Evolutionary conservation across 92 coral and sea anemone genomes (phyloP), one percentile per base, ranked within the genome.

Genomic region (Nematostella vectensis): DNA sequence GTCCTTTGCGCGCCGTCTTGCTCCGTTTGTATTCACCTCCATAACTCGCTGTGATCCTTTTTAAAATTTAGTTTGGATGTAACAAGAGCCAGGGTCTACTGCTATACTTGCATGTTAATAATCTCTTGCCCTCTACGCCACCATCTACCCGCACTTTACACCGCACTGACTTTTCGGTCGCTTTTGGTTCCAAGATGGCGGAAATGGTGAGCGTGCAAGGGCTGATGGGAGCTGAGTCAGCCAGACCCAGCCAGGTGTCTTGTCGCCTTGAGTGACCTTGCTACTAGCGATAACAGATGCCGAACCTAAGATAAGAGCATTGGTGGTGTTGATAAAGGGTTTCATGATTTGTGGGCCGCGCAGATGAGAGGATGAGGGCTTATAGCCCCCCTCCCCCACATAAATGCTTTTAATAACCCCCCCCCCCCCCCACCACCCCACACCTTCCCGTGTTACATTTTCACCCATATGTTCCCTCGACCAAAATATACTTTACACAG

Each of bases 1-100:
- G 31, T 66, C 63, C 26, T 54, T 66, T 18, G 72, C 63, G 57
- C 72, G 28, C 29, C 72, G 29, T 28, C 72, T 54, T 9, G 72
- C 47, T 3, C 72, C 72, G 72, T 66, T 55, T 55, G 72, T 31
- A 42, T 6, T 60, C 27, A 55, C 13, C 43, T 37, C 72, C 72
- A 66, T 66, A 29, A 50, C 63, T 66, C 18, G 9, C 12, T 22
- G 40, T 33, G 40, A 6, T 33, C 15, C 40, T 6, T 15, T 6
- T 33, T 33, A 6, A 33, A 33, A 15, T 15, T 33, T 15, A 6
- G 8, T 33, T 33, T 6, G 15, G 40, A 33, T 15, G 8, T 33
- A 6, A 33, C 40, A 33, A 6, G 40, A 33, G 6, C 15, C 15
- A 6, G 15, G 15, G 15, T 6, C 15, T 6, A 6, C 15, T 33